Percentiles rank a stretch among this genome's conserved stretches.
Conservation (phyloP, 2,888 invertebrate genomes). For the Euproctis similis region DNA sequence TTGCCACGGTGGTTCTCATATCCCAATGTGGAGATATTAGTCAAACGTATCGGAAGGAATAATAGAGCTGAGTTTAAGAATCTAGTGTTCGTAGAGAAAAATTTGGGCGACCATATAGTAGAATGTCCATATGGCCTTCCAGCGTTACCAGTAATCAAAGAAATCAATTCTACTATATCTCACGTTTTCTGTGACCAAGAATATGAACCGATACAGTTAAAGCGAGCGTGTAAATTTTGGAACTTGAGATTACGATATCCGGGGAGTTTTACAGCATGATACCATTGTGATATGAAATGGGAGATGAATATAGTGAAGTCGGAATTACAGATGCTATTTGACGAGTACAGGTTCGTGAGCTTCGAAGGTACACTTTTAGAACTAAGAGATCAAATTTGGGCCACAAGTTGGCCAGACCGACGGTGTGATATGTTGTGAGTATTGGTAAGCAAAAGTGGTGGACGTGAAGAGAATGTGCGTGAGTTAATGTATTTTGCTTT, state of each 20-base stretch:
- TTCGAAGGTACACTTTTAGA: conserved; percentile 43
- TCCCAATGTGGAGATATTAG: conserved; percentile 36
- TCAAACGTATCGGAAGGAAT: conserved; percentile 29
- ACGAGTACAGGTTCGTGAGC: conserved; percentile 40
- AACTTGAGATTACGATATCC: neutral
- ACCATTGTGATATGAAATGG: neutral
- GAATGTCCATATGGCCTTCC: conserved; percentile 35
- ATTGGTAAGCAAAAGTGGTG: conserved; percentile 52
- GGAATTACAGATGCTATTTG: conserved; percentile 40
- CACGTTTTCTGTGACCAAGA: neutral
- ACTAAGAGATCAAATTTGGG: conserved; percentile 32
- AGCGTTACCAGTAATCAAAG: conserved; percentile 1
- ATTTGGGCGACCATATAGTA: conserved; percentile 23
- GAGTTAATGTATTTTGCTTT: conserved; percentile 34
- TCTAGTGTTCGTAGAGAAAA: conserved; percentile 36
- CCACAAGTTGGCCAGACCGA: conserved; percentile 35
- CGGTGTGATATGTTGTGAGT: conserved; percentile 51
- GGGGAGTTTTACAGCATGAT: too few relatives aligned
- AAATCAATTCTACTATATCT: neutral
- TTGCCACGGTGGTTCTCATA: conserved; percentile 34
- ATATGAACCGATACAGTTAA: neutral
- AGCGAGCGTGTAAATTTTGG: neutral
- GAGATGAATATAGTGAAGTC: conserved; percentile 12
- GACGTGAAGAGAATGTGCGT: conserved; percentile 31
- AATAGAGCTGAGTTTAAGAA: conserved; percentile 36